phyloP scores from a whole-genome alignment of 2,888 invertebrate genomes.

The Pterostichus madidus region DNA sequence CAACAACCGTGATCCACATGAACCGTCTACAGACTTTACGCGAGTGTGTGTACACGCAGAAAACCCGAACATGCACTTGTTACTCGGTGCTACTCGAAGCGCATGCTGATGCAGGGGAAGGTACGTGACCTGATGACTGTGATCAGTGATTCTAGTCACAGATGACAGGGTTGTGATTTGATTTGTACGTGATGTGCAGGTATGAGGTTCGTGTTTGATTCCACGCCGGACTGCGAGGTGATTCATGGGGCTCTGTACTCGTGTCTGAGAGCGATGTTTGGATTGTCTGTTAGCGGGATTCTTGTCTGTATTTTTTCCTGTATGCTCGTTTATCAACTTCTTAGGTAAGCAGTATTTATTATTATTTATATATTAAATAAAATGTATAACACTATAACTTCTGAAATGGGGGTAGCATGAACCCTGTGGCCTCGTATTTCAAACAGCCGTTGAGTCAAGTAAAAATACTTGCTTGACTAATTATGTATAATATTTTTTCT shows the following conservation, averaged over 20 bases:
- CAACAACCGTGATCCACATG: slow-evolving; percentile 95
- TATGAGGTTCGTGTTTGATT: slow-evolving; percentile 90
- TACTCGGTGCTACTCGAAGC: slow-evolving; percentile 86
- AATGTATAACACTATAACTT: no score
- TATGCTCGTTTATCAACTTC: slow-evolving; percentile 93
- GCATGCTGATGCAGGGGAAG: slow-evolving; percentile 82
- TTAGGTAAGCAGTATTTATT: slow-evolving; percentile 80
- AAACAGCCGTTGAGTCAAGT: no score
- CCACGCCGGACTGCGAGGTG: slow-evolving; percentile 93
- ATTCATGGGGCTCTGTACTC: slow-evolving; percentile 94
- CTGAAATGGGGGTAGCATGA: no score
- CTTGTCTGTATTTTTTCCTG: slow-evolving; percentile 94
- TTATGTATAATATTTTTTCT: no score
- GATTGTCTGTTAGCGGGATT: slow-evolving; percentile 93
- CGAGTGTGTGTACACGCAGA: slow-evolving; percentile 91
- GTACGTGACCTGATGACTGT: slow-evolving; percentile 72
- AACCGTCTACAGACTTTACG: slow-evolving; percentile 90
- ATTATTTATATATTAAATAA: neutral
- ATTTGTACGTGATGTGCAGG: slow-evolving; percentile 76
- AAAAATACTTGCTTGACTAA: no score
- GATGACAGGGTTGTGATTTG: neutral
- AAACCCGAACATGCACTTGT: slow-evolving; percentile 89
- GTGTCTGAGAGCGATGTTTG: slow-evolving; percentile 92
- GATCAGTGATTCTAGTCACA: neutral
- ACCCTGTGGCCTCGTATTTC: no score